Base-by-base conservation (phyloP, 1,140 invertebrate species). In the Bradysia coprophila region DNA sequence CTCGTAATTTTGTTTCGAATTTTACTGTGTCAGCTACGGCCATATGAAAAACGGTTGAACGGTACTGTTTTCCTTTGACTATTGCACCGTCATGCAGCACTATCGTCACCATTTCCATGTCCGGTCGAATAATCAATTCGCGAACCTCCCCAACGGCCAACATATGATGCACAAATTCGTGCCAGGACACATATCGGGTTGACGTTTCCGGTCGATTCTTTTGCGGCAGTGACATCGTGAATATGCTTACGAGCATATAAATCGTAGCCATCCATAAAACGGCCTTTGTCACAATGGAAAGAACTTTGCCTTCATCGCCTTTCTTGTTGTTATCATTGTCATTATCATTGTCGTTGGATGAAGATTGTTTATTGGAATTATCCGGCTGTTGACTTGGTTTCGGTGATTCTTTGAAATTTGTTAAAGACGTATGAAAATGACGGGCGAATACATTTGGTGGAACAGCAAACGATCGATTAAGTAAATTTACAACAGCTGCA, bases 151-250 rank as follows among this genome's bases (percentile, higher is more conserved):
- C 90, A 63, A 88, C 89, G 1, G 80, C 74, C 34, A 95, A 59
- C 84, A 95, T 89, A 43, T 90, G 78, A 61, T 92, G 78, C 2
- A 91, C 71, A 68, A 95, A 94, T 66, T 95, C 90, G 67, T 92
- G 88, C 90, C 90, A 95, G 0, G 86, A 90, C 18, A 93, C 78
- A 63, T 81, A 87, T 32, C 72, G 48, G 28, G 56, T 61, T 21
- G 56, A 51, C 8, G 55, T 55, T 44, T 49, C 41, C 15, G 39
- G 54, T 5, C 70, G 57, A 41, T 40, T 42, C 20, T 24, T 40
- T 20, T 31, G 16, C 22, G 21, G 5, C n/a, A 48, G 28, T 22
- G 16, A 11, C 11, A 45, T 21, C 18, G 18, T 48, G 15, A 47
- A 3, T 28, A 18, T 22, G 21, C 37, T 28, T 45, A 34, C 16